Percentiles rank a stretch among this genome's conserved stretches.
These are phyloP conservation scores for Diadumene lineata DNA, from an alignment of 92 coral and sea anemone genomes.

Conservation along the genomic window DNA sequence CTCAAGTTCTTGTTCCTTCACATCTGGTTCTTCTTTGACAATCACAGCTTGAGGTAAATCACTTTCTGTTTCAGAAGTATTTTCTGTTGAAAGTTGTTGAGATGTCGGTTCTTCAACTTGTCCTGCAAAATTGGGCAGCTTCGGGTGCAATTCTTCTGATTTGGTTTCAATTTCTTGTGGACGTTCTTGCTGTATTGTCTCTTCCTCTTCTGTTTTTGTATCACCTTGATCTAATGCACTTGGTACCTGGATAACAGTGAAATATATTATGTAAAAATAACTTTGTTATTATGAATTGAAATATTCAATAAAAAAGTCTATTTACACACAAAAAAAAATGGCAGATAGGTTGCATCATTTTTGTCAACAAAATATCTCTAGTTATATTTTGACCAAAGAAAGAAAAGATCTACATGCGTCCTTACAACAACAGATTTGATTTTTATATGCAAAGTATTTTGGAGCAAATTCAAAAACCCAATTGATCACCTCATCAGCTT, in stretches of 20 bases:
- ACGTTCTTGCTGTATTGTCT: not conserved
- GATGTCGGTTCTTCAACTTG: constrained; percentile 33
- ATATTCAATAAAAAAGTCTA: no score
- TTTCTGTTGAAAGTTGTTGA: constrained; percentile 1
- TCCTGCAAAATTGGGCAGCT: constrained; percentile 15
- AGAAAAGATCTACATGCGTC: no score
- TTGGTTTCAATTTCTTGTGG: not conserved
- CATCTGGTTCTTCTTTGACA: not conserved
- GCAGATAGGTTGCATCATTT: no score
- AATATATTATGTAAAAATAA: no score
- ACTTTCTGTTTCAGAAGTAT: not conserved
- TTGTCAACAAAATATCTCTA: no score
- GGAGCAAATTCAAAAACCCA: no score
- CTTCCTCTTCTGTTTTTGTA: not conserved
- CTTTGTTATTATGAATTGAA: no score
- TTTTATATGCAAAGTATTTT: no score
- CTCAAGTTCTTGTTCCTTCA: not conserved
- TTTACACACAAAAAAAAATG: no score
- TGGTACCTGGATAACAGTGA: no score
- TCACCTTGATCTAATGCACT: not conserved
- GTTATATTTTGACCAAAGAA: no score
- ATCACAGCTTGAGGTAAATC: not conserved
- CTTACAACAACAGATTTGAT: no score
- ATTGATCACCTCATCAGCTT: not conserved
- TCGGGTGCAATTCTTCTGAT: not conserved